These are phyloP conservation scores for Drosophila grimshawi DNA, from an alignment of 1,140 invertebrate genomes.

Conservation along the genomic window DNA sequence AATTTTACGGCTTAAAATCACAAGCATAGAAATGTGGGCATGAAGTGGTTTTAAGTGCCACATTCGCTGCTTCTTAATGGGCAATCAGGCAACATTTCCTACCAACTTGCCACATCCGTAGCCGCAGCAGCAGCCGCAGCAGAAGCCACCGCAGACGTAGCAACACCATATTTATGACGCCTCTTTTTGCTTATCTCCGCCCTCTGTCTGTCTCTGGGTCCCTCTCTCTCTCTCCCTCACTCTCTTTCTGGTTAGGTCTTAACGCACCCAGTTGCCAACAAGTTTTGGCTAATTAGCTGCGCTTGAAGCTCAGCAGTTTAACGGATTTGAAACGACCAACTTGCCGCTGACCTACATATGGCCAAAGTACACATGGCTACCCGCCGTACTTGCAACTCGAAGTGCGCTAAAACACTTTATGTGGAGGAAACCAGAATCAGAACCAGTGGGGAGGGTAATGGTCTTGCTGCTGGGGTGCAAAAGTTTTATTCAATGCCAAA, in stretches of 20 bases:
- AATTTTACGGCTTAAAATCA: background rate
- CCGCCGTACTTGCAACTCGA: slow-evolving; percentile 7
- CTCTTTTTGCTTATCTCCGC: background rate
- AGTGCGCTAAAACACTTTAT: slow-evolving; percentile 53
- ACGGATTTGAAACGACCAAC: slow-evolving; percentile 26
- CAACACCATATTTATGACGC: slow-evolving; percentile 49
- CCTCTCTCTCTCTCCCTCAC: background rate
- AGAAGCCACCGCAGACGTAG: background rate
- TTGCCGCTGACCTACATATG: slow-evolving; percentile 46
- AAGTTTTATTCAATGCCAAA: slow-evolving; percentile 55
- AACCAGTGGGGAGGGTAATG: no score
- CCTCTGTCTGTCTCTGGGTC: background rate
- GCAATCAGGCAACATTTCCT: slow-evolving; percentile 50
- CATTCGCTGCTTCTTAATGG: slow-evolving; percentile 26
- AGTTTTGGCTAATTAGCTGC: slow-evolving; percentile 59
- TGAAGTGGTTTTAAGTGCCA: slow-evolving; percentile 3
- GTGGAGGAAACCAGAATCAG: background rate
- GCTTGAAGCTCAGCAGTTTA: slow-evolving; percentile 39
- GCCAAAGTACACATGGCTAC: no score
- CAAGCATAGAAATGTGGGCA: background rate
- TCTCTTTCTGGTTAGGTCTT: background rate
- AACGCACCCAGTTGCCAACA: slow-evolving; percentile 13
- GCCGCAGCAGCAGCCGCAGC: background rate
- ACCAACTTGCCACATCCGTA: slow-evolving; percentile 31
- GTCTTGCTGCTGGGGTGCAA: slow-evolving; percentile 24